Percentiles rank a stretch among this genome's conserved stretches.
Evolutionary conservation across 2,113 vertebrate genomes (phyloP).

Genomic region (Crypturellus undulatus): DNA sequence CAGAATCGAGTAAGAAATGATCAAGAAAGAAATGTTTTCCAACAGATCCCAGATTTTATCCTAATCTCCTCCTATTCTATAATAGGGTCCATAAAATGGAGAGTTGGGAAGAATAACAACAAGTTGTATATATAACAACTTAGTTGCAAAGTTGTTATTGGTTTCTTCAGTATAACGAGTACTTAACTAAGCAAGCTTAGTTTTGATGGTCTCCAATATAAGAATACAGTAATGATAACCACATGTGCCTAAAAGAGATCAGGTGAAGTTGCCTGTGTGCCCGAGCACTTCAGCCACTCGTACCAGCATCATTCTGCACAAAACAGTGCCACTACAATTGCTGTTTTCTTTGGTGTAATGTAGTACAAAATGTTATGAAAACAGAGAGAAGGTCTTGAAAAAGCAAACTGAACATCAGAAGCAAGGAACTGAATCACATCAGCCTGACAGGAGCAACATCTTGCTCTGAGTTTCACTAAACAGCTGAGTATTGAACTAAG

Average conservation of each 20-base stretch:
- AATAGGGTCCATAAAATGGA: neutral
- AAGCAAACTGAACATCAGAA: constrained; percentile 3
- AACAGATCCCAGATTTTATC: neutral
- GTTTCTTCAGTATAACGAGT: neutral
- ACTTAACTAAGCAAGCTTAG: neutral
- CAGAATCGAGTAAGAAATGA: neutral
- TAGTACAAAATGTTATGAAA: constrained; percentile 22
- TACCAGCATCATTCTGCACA: constrained; percentile 1
- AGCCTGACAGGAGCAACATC: neutral
- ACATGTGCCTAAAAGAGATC: neutral
- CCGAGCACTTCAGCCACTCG: neutral
- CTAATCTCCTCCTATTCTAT: neutral
- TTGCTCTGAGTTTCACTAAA: constrained; percentile 10
- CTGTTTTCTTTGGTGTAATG: neutral
- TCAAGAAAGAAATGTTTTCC: neutral
- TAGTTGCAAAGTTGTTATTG: neutral
- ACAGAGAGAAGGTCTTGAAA: neutral
- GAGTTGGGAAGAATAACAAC: neutral
- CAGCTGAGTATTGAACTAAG: neutral
- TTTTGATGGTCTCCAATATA: neutral
- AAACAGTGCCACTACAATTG: neutral
- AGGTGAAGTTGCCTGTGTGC: neutral
- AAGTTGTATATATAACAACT: neutral
- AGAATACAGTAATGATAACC: neutral
- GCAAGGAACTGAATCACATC: constrained; percentile 6